Base-by-base conservation (phyloP, 2,113 vertebrate genomes). In the human region DNA sequence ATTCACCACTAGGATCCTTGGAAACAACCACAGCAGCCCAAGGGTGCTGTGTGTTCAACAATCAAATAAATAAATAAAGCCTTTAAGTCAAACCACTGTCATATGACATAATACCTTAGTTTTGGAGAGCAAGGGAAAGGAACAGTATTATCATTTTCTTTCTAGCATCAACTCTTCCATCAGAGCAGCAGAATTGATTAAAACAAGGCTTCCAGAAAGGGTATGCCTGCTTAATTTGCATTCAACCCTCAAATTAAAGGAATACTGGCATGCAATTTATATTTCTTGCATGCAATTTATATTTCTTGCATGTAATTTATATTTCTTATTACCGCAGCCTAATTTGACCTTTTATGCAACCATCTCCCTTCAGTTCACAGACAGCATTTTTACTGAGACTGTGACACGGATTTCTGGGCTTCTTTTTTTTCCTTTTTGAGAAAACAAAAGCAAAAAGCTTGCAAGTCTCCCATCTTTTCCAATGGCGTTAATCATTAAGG, bases 231-330 rank as follows among this genome's bases (percentile, higher is more conserved):
- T 94, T 97, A 38, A 96, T 98, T 98, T 98, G 96, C 96, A 97
- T 98, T 93, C 97, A 87, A 90, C 91, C 92, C 88, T 98, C 96
- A 90, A 90, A 98, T 98, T 97, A 97, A 97, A 97, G 95, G 94
- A 95, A 97, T 89, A 89, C 90, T 48, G 35, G 91, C 57, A n/a
- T 75, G 96, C 95, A 98, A 98, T 98, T 97, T 61, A 61, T 61
- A 61, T 61, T 27, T 61, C 23, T 61, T 27, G 23, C 23, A 61
- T 61, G 23, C 59, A 11, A 61, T 61, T 61, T 61, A 30, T 64
- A 20, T 55, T 20, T 55, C 52, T 55, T 55, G 52, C 52, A 55
- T 55, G 52, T 6, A 55, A 55, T 55, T 55, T 55, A 95, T 95
- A 97, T 97, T 96, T 97, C 97, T 93, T 96, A 94, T 94, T 94